Evolutionary conservation across 2,888 invertebrate genomes (phyloP).

Genomic region (Carpatolechia fugitivella): DNA sequence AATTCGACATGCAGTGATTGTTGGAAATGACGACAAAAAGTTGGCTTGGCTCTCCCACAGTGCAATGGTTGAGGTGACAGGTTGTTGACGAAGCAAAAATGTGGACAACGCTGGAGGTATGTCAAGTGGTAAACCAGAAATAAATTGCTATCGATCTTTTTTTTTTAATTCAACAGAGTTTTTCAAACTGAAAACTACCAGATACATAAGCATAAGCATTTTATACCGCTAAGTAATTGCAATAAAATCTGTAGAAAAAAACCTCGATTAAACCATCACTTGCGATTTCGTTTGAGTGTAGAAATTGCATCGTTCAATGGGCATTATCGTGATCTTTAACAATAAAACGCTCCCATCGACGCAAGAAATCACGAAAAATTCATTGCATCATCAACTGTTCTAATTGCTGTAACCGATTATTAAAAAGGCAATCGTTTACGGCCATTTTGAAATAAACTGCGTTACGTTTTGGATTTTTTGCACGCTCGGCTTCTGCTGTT

Average conservation of each 20-base stretch:
- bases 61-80: neutral
- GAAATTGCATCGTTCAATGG: slow-evolving; percentile 39
- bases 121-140: neutral
- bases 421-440: slow-evolving; percentile 60
- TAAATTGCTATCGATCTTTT: too few relatives aligned
- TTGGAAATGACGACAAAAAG: slow-evolving; percentile 2
- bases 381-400: slow-evolving; percentile 55
- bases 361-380: slow-evolving; percentile 66
- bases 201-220: too few relatives aligned
- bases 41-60: slow-evolving; percentile 1
- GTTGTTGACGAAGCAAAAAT: neutral
- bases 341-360: slow-evolving; percentile 63
- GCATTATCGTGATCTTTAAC: slow-evolving; percentile 62
- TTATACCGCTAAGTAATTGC: too few relatives aligned
- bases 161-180: too few relatives aligned
- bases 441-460: slow-evolving; percentile 45
- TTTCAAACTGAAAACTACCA: too few relatives aligned
- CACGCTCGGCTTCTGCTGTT: neutral
- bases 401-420: slow-evolving; percentile 68
- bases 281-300: slow-evolving; percentile 43
- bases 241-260: slow-evolving; percentile 22
- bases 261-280: slow-evolving; percentile 48
- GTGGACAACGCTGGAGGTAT: neutral
- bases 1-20: slow-evolving; percentile 19
- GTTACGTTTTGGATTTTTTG: slow-evolving; percentile 10